These are phyloP conservation scores for Meriones unguiculatus DNA, from an alignment of 2,113 vertebrate genomes.

Conservation along the genomic window DNA sequence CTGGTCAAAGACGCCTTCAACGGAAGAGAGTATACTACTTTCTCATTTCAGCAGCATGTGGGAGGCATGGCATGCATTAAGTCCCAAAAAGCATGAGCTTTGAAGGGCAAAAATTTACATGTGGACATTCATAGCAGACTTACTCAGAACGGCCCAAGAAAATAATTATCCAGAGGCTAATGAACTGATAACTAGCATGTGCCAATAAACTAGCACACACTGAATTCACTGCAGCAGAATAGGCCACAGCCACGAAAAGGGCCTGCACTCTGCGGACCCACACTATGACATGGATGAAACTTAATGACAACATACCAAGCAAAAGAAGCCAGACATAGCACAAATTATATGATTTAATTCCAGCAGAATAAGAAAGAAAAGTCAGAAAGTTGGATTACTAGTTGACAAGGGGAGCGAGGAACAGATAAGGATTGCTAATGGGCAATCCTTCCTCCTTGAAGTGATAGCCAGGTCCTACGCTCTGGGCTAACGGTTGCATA, in stretches of 20 bases:
- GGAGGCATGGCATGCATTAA: neutral
- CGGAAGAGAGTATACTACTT: neutral
- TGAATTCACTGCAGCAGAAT: neutral
- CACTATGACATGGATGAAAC: neutral
- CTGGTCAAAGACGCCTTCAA: constrained; percentile 30
- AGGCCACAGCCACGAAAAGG: neutral
- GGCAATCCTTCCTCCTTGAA: neutral
- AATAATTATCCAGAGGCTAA: neutral
- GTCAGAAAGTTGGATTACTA: neutral
- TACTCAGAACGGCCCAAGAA: neutral
- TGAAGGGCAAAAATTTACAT: neutral
- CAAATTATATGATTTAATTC: neutral
- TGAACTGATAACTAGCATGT: neutral
- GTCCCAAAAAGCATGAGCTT: neutral
- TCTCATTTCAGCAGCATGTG: constrained; percentile 3
- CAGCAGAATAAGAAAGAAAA: neutral
- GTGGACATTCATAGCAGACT: neutral
- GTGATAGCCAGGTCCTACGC: neutral
- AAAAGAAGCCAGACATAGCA: neutral
- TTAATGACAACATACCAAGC: neutral
- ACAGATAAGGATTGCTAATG: neutral
- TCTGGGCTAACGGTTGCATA: neutral
- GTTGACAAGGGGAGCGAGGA: neutral
- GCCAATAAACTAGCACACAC: neutral
- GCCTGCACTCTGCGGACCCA: neutral